phyloP scores from a whole-genome alignment of 2,888 invertebrate genomes.

The Calameuta idolon region DNA sequence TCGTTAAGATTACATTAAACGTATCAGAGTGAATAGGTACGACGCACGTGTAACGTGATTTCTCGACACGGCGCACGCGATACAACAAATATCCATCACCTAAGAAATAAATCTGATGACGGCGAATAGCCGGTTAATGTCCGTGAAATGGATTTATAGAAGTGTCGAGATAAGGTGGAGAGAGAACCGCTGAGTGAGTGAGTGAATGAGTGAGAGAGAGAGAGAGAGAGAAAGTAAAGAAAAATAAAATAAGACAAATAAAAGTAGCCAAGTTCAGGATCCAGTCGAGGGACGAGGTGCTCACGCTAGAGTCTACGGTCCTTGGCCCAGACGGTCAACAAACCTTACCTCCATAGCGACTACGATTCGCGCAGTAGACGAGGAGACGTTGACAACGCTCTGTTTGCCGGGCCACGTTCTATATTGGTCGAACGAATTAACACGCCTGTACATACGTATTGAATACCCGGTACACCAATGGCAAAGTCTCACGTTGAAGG shows the following conservation, averaged over 20 bases:
- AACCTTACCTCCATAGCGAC: slow-evolving; percentile 17
- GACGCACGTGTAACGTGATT: too few relatives aligned
- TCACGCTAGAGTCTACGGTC: slow-evolving; percentile 10
- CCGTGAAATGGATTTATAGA: neutral
- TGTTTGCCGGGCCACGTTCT: slow-evolving; percentile 1
- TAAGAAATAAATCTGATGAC: neutral
- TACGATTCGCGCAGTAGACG: slow-evolving; percentile 4
- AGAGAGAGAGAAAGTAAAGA: neutral
- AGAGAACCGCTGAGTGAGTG: neutral
- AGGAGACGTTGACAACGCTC: neutral
- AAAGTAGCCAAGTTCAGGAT: neutral
- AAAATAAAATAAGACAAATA: neutral
- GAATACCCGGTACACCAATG: neutral
- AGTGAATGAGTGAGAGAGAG: neutral
- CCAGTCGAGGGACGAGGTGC: neutral
- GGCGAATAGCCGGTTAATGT: neutral
- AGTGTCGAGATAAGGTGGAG: neutral
- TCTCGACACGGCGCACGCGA: neutral
- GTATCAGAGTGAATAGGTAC: neutral
- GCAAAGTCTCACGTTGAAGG: neutral
- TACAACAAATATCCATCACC: neutral
- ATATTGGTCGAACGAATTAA: slow-evolving; percentile 4
- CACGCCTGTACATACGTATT: neutral
- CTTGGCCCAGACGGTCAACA: slow-evolving; percentile 23
- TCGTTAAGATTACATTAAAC: neutral